Conservation (phyloP, 2,888 invertebrate species). For the Amaurobius ferox region DNA sequence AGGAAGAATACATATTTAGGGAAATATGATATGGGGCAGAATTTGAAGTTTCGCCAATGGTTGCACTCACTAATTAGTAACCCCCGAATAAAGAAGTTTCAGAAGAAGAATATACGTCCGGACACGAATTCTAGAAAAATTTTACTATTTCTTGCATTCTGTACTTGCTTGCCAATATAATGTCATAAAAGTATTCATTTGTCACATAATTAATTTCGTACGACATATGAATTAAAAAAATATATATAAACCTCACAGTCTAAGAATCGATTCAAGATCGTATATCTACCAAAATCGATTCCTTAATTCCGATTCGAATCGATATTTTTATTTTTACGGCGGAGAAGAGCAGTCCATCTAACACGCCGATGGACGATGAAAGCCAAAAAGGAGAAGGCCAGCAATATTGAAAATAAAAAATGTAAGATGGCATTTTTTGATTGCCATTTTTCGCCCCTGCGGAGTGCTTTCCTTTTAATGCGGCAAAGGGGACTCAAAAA, state of each 20-base stretch:
- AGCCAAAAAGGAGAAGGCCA: not conserved
- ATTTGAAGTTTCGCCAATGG: no score
- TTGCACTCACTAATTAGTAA: no score
- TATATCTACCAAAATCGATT: not conserved
- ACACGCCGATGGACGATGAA: not conserved
- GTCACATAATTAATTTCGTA: no score
- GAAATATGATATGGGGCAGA: no score
- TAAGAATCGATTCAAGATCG: not conserved
- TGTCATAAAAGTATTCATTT: no score
- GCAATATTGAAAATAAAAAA: constrained; percentile 43
- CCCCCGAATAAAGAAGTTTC: no score
- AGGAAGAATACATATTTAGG: no score
- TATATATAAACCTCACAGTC: not conserved
- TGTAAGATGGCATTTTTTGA: constrained; percentile 22
- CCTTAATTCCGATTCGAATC: not conserved
- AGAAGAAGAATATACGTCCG: no score
- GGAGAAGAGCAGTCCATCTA: not conserved
- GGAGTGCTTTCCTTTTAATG: constrained; percentile 43
- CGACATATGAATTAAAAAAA: no score
- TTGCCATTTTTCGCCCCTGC: constrained; percentile 28
- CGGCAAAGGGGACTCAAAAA: constrained; percentile 26
- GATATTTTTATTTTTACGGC: not conserved
- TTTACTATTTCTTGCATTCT: no score
- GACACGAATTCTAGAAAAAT: no score
- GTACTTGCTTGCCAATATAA: no score